Evolutionary conservation across 2,888 invertebrate genomes (phyloP).

Genomic region (Ormyrus rosae): DNA sequence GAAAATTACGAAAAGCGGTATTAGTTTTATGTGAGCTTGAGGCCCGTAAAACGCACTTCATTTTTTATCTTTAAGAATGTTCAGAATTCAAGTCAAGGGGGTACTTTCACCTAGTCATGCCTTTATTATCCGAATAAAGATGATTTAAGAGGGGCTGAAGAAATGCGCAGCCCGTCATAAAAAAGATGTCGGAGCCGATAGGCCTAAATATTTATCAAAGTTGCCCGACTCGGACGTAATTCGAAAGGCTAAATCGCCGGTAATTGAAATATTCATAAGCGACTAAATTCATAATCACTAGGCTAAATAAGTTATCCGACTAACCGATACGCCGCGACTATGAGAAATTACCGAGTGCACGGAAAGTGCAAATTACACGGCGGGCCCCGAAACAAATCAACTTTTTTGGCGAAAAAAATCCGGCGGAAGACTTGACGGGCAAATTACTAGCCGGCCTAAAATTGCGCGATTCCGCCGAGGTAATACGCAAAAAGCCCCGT

Average conservation of each 20-base stretch:
- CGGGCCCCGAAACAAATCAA: conserved; percentile 21
- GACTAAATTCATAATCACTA: conserved; percentile 3
- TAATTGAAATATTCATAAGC: conserved; percentile 19
- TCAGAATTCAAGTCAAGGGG: neutral
- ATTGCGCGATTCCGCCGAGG: conserved; percentile 2
- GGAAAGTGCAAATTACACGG: conserved; percentile 18
- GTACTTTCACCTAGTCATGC: neutral
- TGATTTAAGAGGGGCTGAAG: conserved; percentile 35
- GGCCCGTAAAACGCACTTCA: no score
- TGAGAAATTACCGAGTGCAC: neutral
- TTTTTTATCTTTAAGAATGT: no score
- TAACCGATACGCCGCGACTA: neutral
- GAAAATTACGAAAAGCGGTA: no score
- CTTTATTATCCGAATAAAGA: conserved; percentile 30
- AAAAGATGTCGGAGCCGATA: no score
- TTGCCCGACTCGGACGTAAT: neutral
- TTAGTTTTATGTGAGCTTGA: no score
- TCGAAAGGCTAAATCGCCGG: neutral
- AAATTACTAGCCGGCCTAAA: neutral
- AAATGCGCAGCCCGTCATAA: no score
- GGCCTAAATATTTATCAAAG: no score
- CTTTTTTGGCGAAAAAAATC: neutral
- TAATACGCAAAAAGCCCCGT: conserved; percentile 2
- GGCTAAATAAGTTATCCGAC: neutral
- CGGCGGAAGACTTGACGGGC: neutral